Evolutionary conservation across 2,113 vertebrate genomes (phyloP).

Genomic region (Tychaedon coryphoeus): DNA sequence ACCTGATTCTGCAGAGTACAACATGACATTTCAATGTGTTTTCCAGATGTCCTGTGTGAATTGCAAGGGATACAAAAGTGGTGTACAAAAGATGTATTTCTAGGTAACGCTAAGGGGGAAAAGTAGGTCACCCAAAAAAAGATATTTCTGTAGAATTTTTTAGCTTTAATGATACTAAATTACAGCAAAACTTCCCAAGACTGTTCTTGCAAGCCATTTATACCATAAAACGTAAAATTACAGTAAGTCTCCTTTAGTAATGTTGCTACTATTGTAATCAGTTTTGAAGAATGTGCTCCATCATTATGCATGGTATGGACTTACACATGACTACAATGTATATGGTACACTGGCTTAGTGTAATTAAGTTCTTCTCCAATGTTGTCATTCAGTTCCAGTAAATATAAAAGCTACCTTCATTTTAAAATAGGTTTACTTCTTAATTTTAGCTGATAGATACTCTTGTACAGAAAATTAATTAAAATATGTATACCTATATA

Average conservation of each 20-base stretch:
- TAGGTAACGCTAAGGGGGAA: background rate
- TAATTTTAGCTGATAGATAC: constrained; percentile 10
- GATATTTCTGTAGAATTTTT: background rate
- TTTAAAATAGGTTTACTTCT: constrained; percentile 11
- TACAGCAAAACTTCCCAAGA: background rate
- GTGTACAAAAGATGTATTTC: background rate
- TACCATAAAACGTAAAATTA: background rate
- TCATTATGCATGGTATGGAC: background rate
- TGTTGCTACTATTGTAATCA: constrained; percentile 18
- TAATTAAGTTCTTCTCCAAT: constrained; percentile 49
- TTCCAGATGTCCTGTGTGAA: background rate
- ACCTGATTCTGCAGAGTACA: background rate
- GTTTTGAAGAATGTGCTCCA: constrained; percentile 24
- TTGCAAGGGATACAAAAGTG: background rate
- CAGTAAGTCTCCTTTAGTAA: background rate
- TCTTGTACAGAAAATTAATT: background rate
- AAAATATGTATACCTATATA: background rate
- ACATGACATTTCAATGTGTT: fast-evolving
- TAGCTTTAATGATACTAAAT: background rate
- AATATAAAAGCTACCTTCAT: background rate
- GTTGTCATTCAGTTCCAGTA: constrained; percentile 27
- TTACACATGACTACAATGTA: background rate
- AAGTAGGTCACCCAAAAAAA: background rate
- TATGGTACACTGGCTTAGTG: background rate
- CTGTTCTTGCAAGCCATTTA: background rate